Base-by-base conservation (phyloP, 2,113 vertebrate species). In the Muscicapa adusta region DNA sequence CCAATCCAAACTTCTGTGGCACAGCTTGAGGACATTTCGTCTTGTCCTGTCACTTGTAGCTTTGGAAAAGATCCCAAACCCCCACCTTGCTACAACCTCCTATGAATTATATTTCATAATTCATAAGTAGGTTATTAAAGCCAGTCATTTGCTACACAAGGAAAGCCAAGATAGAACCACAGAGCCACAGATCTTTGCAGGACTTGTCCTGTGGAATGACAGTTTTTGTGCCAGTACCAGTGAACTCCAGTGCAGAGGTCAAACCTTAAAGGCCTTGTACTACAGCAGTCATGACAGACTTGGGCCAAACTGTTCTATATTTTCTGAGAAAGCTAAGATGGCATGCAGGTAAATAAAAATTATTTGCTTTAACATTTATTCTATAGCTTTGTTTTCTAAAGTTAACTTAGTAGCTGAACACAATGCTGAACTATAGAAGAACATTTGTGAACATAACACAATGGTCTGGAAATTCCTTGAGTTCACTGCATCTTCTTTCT, bases 151-250 rank as follows among this genome's bases (percentile, higher is more conserved):
- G 19, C n/a, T 66, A 19, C 18, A 29, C 6, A 40, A 51, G 65
- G 33, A 85, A 34, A 42, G 24, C 16, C 57, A 66, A 54, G 33
- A 19, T 9, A 77, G 48, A 23, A 38, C 26, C 26, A 24, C 14
- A 89, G 60, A n/a, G 36, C 22, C 38, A 42, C 11, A 62, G 42
- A 42, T 54, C 23, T 74, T 71, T 1, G 1, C 1, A 58, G 25
- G 19, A 40, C 28, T 65, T 76, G 15, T 73, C 16, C 36, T 0
- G 0, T 54, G 42, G 15, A 47, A 53, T 33, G 8, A 20, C 25
- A 43, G 13, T 25, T 70, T 58, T 61, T 58, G 29, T 38, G 13
- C 12, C n/a, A 23, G 14, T 53, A 53, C 50, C 23, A n/a, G 2
- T 40, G 34, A 78, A 70, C 25, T 40, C n/a, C 47, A 70, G 51